Percentiles rank a stretch among this genome's conserved stretches.
These are phyloP conservation scores for Myocastor coypus DNA, from an alignment of 2,113 vertebrate species.

Conservation along the genomic window DNA sequence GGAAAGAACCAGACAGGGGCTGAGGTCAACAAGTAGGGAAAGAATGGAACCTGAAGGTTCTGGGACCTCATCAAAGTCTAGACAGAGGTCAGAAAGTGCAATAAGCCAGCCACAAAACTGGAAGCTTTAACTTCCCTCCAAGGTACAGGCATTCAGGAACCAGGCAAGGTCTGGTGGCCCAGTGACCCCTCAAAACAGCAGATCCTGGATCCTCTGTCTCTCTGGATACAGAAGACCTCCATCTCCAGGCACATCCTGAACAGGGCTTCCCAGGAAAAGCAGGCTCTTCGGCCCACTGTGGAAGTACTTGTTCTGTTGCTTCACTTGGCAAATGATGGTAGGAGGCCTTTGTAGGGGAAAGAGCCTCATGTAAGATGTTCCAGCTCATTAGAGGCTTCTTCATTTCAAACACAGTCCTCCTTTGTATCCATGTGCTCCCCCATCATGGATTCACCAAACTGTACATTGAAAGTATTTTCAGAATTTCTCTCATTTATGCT, in stretches of 20 bases:
- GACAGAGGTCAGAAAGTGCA: not conserved
- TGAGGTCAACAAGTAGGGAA: too few species aligned
- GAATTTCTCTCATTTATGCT: not conserved
- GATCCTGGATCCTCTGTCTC: not conserved
- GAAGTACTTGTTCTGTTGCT: not conserved
- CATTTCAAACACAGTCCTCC: not conserved
- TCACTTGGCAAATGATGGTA: too few species aligned
- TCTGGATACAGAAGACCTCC: not conserved
- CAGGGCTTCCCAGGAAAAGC: too few species aligned
- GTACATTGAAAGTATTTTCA: not conserved
- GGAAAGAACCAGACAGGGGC: not conserved
- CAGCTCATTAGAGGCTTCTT: not conserved
- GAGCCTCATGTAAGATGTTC: not conserved
- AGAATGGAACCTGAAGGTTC: not conserved
- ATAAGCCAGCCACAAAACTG: not conserved
- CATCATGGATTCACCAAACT: too few species aligned
- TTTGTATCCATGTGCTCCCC: too few species aligned
- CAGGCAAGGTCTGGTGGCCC: not conserved
- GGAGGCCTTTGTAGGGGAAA: not conserved
- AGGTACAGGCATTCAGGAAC: accelerated
- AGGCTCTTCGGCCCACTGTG: too few species aligned
- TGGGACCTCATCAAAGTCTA: not conserved
- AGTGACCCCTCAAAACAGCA: not conserved
- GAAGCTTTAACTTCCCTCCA: not conserved
- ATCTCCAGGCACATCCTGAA: not conserved